Conservation (phyloP, 53 echinoderm and acorn worm genomes). For the Mesocentrotus franciscanus region DNA sequence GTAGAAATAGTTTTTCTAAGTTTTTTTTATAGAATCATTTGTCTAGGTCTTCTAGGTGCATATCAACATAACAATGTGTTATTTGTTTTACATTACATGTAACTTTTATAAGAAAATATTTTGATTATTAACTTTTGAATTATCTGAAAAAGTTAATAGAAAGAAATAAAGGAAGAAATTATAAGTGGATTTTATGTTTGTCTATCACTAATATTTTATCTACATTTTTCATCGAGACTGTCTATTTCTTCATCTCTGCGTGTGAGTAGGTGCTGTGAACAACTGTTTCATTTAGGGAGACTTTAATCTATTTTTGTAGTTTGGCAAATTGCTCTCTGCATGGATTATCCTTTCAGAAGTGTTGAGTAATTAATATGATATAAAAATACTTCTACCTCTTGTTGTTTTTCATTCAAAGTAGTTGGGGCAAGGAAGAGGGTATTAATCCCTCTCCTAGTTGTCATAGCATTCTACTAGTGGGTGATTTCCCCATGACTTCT, state of each 20-base stretch:
- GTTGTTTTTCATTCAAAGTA: neutral
- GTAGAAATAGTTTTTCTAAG: too few relatives aligned
- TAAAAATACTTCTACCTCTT: neutral
- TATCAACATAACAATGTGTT: too few relatives aligned
- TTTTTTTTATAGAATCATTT: too few relatives aligned
- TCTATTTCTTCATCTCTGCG: neutral
- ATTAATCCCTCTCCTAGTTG: neutral
- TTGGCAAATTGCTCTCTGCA: neutral
- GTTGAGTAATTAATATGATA: neutral
- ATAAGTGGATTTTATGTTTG: too few relatives aligned
- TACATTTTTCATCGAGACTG: neutral
- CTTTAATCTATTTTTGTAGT: neutral
- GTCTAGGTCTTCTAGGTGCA: too few relatives aligned
- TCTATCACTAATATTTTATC: neutral
- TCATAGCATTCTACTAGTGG: neutral
- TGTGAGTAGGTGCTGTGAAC: neutral
- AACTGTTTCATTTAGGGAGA: neutral
- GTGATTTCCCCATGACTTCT: neutral
- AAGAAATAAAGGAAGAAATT: too few relatives aligned
- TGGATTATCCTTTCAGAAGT: slow-evolving; percentile 23
- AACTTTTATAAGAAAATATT: too few relatives aligned
- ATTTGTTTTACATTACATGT: too few relatives aligned
- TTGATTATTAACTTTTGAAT: too few relatives aligned
- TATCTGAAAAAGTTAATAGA: too few relatives aligned
- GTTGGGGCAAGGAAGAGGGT: neutral